These are phyloP conservation scores for Megaptera novaeangliae DNA, from an alignment of 2,113 vertebrate species.

Conservation along the genomic window DNA sequence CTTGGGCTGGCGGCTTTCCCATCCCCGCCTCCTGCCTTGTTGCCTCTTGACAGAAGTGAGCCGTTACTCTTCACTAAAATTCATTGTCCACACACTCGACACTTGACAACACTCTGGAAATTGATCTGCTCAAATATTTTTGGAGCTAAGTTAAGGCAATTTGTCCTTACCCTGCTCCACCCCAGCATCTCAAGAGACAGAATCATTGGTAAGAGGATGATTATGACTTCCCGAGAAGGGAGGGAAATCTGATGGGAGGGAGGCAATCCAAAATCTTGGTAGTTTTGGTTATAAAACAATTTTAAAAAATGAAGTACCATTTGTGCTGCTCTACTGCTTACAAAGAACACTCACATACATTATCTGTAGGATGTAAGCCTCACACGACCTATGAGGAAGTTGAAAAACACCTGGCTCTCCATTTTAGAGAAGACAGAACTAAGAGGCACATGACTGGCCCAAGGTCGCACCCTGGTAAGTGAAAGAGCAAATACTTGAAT, in stretches of 20 bases:
- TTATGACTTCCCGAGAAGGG: not conserved
- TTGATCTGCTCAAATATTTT: conserved; percentile 21
- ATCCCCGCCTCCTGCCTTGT: rapidly evolving
- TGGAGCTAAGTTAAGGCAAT: not conserved
- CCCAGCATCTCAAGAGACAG: not conserved
- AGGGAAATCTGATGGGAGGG: not conserved
- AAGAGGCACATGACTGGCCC: not conserved
- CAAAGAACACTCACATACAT: not conserved
- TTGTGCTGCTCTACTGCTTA: not conserved
- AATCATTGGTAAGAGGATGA: not conserved
- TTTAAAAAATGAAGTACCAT: not conserved
- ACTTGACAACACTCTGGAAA: not conserved
- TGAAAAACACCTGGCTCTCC: not conserved
- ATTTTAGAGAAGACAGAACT: not conserved
- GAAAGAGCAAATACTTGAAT: not conserved
- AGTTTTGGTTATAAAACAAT: not conserved
- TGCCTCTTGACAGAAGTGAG: not conserved
- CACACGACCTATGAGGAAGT: not conserved
- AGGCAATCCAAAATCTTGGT: not conserved
- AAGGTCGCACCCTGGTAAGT: not conserved
- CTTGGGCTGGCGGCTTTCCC: not conserved
- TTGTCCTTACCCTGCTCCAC: not conserved
- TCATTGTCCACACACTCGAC: not conserved
- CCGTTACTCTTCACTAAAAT: not conserved
- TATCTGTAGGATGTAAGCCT: not conserved